These are phyloP conservation scores for Helicolenus hilgendorfi DNA, from an alignment of 2,797 vertebrate genomes.

Conservation along the genomic window DNA sequence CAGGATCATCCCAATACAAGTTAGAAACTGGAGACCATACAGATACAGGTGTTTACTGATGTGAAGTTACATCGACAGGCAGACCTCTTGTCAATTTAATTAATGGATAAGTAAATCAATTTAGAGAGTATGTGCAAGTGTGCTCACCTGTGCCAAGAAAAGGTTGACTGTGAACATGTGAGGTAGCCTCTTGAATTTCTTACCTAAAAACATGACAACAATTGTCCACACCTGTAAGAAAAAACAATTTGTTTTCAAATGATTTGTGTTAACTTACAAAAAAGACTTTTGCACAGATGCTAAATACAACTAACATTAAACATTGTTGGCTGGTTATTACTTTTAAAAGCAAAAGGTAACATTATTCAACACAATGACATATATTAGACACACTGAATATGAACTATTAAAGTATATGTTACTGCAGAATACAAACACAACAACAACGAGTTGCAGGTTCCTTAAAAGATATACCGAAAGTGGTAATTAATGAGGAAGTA, in stretches of 20 bases:
- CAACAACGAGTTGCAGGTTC: conserved; percentile 4
- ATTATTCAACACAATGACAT: not conserved
- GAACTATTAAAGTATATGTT: not conserved
- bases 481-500: conserved; percentile 59
- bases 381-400: not conserved
- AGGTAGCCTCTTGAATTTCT: conserved; percentile 95
- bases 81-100: not conserved
- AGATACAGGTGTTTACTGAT: not conserved
- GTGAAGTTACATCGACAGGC: not conserved
- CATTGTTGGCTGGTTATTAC: not conserved
- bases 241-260: not conserved
- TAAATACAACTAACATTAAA: not conserved
- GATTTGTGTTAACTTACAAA: not conserved
- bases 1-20: conserved; percentile 94
- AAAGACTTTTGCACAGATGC: not conserved
- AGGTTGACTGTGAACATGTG: conserved; percentile 96
- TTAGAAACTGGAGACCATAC: conserved; percentile 88
- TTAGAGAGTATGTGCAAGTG: not conserved
- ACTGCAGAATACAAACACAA: not conserved
- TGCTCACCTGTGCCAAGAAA: conserved; percentile 95
- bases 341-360: not conserved
- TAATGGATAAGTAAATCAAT: not conserved
- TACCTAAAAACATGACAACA: conserved; percentile 94
- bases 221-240: conserved; percentile 94
- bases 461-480: conserved; percentile 11